Conservation (phyloP, 2,113 vertebrate species). For the Indicator indicator region DNA sequence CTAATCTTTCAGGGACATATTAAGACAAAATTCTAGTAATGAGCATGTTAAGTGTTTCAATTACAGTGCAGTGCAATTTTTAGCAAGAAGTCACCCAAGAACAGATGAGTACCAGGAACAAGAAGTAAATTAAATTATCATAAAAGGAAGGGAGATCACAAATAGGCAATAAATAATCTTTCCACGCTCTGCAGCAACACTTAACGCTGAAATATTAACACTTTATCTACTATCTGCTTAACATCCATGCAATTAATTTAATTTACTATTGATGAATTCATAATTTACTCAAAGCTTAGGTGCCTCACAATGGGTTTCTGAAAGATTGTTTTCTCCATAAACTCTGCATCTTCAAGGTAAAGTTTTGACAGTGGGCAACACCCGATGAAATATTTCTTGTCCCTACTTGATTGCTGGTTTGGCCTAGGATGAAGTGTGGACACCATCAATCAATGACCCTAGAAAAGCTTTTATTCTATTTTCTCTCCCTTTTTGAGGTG, state of each 20-base stretch:
- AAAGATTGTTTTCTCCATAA: neutral
- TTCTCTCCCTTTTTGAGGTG: neutral
- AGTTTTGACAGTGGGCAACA: neutral
- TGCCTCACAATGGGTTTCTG: neutral
- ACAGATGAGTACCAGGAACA: neutral
- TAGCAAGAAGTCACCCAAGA: neutral
- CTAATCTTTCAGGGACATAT: neutral
- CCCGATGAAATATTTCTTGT: neutral
- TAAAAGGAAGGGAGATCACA: constrained; percentile 1
- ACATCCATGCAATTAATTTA: neutral
- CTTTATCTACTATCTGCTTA: neutral
- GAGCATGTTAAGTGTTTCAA: neutral
- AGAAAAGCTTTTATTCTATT: neutral
- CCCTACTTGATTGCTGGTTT: neutral
- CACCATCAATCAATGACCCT: neutral
- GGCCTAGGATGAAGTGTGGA: neutral
- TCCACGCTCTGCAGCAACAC: neutral
- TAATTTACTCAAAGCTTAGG: neutral
- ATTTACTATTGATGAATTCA: neutral
- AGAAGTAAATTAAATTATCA: constrained; percentile 36
- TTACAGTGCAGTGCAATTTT: neutral
- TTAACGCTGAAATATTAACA: neutral
- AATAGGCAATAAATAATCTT: constrained; percentile 3
- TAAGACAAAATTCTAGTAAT: neutral
- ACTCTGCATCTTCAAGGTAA: neutral